phyloP scores from a whole-genome alignment of 2,797 vertebrate species.

The Muraenolepis orangiensis region DNA sequence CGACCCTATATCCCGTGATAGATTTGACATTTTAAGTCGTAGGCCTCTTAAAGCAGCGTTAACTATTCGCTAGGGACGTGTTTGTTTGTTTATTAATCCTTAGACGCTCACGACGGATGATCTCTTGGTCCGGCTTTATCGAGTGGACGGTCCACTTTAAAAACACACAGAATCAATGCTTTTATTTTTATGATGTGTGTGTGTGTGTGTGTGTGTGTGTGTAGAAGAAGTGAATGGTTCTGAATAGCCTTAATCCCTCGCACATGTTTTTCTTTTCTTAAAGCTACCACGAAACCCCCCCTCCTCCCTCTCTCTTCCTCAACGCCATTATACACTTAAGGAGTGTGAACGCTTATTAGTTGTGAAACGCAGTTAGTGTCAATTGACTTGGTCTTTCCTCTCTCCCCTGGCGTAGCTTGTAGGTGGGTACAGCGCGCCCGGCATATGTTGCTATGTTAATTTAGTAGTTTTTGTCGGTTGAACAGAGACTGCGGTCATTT shows the following conservation, averaged over 20 bases:
- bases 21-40: slow-evolving; percentile 47
- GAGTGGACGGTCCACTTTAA: slow-evolving; percentile 27
- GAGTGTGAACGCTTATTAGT: slow-evolving; percentile 56
- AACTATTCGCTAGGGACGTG: slow-evolving; percentile 26
- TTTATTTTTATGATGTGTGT: slow-evolving; percentile 25
- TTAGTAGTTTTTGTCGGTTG: slow-evolving; percentile 60
- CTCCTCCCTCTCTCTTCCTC: slow-evolving; percentile 25
- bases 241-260: slow-evolving; percentile 60
- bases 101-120: slow-evolving; percentile 16
- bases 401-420: slow-evolving; percentile 69
- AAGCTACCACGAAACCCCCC: slow-evolving; percentile 30
- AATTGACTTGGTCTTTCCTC: slow-evolving; percentile 74
- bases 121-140: slow-evolving; percentile 25
- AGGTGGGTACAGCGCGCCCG: slow-evolving; percentile 77
- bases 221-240: slow-evolving; percentile 28
- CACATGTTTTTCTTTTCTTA: slow-evolving; percentile 18
- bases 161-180: slow-evolving; percentile 19
- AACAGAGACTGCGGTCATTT: slow-evolving; percentile 93
- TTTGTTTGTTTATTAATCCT: slow-evolving; percentile 19
- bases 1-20: slow-evolving; percentile 45
- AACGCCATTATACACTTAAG: slow-evolving; percentile 41
- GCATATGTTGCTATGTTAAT: slow-evolving; percentile 61
- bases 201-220: slow-evolving; percentile 22
- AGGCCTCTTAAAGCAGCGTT: slow-evolving; percentile 34
- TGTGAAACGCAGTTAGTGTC: slow-evolving; percentile 71